Evolutionary conservation across 2,113 vertebrate genomes (phyloP).

Genomic region (Progne subis): DNA sequence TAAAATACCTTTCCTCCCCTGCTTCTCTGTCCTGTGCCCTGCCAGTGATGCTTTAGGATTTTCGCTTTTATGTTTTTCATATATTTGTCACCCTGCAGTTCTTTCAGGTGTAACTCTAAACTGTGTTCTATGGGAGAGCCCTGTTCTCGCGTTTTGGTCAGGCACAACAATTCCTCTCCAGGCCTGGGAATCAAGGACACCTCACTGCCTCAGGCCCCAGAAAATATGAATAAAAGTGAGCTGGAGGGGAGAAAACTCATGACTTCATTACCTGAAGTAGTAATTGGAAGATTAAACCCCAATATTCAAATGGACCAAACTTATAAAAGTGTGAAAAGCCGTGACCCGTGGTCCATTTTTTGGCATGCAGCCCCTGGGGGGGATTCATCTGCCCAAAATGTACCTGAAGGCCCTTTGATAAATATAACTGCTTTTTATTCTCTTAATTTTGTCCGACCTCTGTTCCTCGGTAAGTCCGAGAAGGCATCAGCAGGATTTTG

Average conservation of each 20-base stretch:
- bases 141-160: not conserved
- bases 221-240: not conserved
- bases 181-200: not conserved
- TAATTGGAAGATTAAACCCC: not conserved
- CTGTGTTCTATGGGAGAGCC: too few relatives aligned
- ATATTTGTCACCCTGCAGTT: not conserved
- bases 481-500: not conserved
- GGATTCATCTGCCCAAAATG: not conserved
- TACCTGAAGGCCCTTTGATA: not conserved
- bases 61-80: not conserved
- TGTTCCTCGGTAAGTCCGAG: not conserved
- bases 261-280: not conserved
- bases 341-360: rapidly evolving
- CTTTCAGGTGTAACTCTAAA: too few relatives aligned
- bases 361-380: too few relatives aligned
- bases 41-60: not conserved
- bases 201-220: not conserved
- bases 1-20: not conserved
- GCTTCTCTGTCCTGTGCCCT: not conserved
- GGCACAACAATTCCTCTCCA: not conserved
- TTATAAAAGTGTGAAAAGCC: not conserved
- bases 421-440: not conserved
- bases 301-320: not conserved
- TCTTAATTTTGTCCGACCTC: not conserved
- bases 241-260: not conserved